Evolutionary conservation across 2,113 vertebrate species (phyloP).

Genomic region (Paracanthobrama guichenoti): DNA sequence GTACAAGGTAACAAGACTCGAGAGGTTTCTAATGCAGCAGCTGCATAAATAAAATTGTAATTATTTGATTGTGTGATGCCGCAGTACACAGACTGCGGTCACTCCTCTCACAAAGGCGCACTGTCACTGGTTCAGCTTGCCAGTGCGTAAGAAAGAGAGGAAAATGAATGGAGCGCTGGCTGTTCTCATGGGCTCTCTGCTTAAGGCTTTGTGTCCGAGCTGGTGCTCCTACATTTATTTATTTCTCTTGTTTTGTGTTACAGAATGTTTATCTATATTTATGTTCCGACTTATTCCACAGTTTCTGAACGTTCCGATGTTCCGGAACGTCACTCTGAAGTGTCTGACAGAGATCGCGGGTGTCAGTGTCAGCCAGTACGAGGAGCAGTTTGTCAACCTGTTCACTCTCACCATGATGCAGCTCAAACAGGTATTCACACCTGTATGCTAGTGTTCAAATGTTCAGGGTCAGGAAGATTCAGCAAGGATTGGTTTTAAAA

Average conservation of each 20-base stretch:
- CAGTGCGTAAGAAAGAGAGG: constrained; percentile 57
- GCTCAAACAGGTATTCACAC: constrained; percentile 85
- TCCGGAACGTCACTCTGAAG: constrained; percentile 94
- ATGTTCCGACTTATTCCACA: constrained; percentile 54
- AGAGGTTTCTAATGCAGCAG: not conserved
- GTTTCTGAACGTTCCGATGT: constrained; percentile 98
- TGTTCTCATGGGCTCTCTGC: constrained; percentile 15
- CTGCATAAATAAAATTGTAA: no score
- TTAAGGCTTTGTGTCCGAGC: constrained; percentile 9
- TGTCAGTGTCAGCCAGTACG: constrained; percentile 93
- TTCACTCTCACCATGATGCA: constrained; percentile 96
- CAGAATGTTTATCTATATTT: not conserved
- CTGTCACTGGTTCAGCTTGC: constrained; percentile 58
- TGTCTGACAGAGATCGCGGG: constrained; percentile 96
- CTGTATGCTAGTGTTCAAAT: no score
- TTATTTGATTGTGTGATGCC: not conserved
- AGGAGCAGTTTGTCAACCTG: constrained; percentile 93
- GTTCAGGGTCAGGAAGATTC: no score
- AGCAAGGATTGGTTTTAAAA: not conserved
- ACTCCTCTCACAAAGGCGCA: constrained; percentile 59
- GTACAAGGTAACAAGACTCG: constrained; percentile 83
- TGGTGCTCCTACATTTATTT: constrained; percentile 33
- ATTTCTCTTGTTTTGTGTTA: not conserved
- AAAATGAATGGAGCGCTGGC: constrained; percentile 40
- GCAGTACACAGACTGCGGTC: not conserved